Evolutionary conservation across 2,797 vertebrate species (phyloP), one percentile per base, ranked within the genome.

Genomic region (Monodelphis domestica): DNA sequence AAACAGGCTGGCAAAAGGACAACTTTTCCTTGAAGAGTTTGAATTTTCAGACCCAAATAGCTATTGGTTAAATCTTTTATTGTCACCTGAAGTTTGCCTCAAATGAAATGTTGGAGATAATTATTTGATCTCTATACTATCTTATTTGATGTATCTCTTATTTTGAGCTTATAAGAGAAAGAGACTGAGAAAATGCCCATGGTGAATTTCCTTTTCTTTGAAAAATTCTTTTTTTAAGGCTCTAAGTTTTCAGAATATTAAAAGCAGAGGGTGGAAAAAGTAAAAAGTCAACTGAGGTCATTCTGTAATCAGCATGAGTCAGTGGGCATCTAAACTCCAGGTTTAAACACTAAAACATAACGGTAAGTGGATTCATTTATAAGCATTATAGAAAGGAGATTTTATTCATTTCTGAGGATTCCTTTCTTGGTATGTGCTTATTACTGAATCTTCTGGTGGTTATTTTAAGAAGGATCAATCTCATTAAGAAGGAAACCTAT

Each of bases 231-330:
- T n/a, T 95, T 63, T 51, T 33, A 90, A 33, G 54, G 33, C 56
- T 45, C 90, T 96, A 93, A 91, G 57, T 52, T 84, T 90, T 94
- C 63, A 89, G 70, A 89, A 90, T 92, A 90, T 96, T 96, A 96
- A 90, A 93, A 45, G 56, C 5, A 94, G 63, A 96, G 9, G 95
- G 38, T 53, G 24, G 87, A 95, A 94, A 95, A 94, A 90, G 29
- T 70, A n/a, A 1, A 59, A 95, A 96, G 54, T 91, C 89, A 95
- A 87, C 53, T 54, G 51, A 90, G 53, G 29, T 88, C 63, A 87
- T 51, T 94, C 59, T 33, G 94, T 95, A 63, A 84, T 29, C 90
- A 87, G 78, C 57, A 63, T 91, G 88, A 91, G 12, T 56, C 92
- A 95, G 4, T 70, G 53, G 45, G 63, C 87, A 91, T 70, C 24